Percentiles rank a stretch among this genome's conserved stretches.
These are phyloP conservation scores for Ciona savignyi DNA, from an alignment of 23 tunicate species.

Conservation along the genomic window DNA sequence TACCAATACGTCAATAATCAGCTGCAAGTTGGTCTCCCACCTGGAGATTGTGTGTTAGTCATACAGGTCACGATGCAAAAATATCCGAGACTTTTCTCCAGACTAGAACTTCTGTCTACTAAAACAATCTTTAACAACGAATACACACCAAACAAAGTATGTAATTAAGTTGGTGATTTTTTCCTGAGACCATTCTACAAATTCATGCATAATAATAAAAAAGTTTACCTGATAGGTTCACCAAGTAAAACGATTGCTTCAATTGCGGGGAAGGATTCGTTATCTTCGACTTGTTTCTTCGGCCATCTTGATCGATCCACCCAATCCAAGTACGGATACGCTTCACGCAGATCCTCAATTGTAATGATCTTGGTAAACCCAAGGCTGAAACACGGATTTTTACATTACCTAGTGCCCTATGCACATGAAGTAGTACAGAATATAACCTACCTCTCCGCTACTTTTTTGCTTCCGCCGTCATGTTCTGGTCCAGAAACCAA, in stretches of 20 bases:
- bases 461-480: slow-evolving; percentile 81
- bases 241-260: slow-evolving; percentile 90
- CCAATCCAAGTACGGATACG: slow-evolving; percentile 96
- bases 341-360: slow-evolving; percentile 78
- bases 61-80: too few species aligned
- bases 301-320: slow-evolving; percentile 94
- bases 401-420: too few species aligned
- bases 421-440: too few species aligned
- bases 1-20: slow-evolving; percentile 75
- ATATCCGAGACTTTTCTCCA: too few species aligned
- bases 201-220: too few species aligned
- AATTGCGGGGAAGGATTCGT: slow-evolving; percentile 56
- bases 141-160: too few species aligned
- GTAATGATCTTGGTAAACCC: slow-evolving; percentile 84
- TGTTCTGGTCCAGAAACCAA: slow-evolving; percentile 92
- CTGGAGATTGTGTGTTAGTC: too few species aligned
- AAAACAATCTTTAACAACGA: too few species aligned
- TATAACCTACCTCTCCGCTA: slow-evolving; percentile 77
- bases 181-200: too few species aligned
- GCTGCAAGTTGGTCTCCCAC: slow-evolving; percentile 89
- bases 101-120: too few species aligned
- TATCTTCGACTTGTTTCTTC: slow-evolving; percentile 39
- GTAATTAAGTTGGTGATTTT: too few species aligned
- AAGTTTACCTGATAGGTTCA: slow-evolving; percentile 92
- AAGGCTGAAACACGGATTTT: slow-evolving; percentile 57